Percentiles rank a stretch among this genome's conserved stretches.
Evolutionary conservation across 2,888 invertebrate species (phyloP).

Genomic region (Fissipunctia ypsillon): DNA sequence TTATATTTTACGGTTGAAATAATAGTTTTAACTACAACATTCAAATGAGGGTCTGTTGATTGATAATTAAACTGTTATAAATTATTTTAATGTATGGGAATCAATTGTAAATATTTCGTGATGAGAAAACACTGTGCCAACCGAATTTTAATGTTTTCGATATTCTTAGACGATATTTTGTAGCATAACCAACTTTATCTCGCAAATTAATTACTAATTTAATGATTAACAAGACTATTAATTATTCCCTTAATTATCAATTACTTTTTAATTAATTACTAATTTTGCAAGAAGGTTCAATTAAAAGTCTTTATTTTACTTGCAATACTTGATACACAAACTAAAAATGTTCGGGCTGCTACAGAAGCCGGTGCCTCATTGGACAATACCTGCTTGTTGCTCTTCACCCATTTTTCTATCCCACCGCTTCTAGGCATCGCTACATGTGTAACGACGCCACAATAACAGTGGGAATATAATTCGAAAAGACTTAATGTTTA

Average conservation of each 20-base stretch:
- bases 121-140: neutral
- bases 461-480: slow-evolving; percentile 75
- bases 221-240: too few relatives aligned
- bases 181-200: neutral
- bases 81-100: slow-evolving; percentile 23
- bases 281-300: neutral
- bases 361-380: slow-evolving; percentile 87
- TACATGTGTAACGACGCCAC: slow-evolving; percentile 75
- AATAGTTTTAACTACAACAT: slow-evolving; percentile 10
- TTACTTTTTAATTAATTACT: neutral
- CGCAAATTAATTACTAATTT: neutral
- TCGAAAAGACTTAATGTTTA: accelerated
- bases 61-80: slow-evolving; percentile 17
- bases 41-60: slow-evolving; percentile 15
- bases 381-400: slow-evolving; percentile 88
- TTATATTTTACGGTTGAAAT: slow-evolving; percentile 5
- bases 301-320: neutral
- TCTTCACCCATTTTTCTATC: slow-evolving; percentile 85
- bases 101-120: neutral
- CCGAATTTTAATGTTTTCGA: neutral
- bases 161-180: neutral
- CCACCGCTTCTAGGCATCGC: slow-evolving; percentile 76
- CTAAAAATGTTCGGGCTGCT: slow-evolving; percentile 82
- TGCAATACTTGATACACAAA: neutral
- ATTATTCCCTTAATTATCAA: too few relatives aligned